These are phyloP conservation scores for Sebastes minor DNA, from an alignment of 2,797 vertebrate species.

Conservation along the genomic window DNA sequence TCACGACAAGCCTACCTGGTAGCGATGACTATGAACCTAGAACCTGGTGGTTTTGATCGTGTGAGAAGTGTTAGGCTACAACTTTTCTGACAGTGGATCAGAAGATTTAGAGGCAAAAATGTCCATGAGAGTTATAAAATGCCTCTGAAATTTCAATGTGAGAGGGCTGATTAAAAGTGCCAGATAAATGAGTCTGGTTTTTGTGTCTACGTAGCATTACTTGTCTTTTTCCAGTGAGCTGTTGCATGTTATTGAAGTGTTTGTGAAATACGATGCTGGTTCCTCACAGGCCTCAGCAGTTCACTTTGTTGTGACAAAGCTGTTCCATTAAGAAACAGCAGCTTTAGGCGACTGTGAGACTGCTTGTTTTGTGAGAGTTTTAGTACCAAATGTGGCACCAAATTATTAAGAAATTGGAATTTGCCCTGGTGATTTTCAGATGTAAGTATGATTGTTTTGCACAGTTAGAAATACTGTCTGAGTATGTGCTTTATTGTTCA, in stretches of 20 bases:
- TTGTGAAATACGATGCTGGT: conserved; percentile 29
- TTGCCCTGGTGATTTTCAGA: not conserved
- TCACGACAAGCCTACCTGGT: no score
- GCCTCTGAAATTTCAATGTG: not conserved
- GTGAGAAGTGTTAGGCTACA: no score
- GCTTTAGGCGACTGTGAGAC: not conserved
- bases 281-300: not conserved
- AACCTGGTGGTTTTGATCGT: no score
- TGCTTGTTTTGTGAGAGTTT: not conserved
- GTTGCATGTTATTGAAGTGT: not conserved
- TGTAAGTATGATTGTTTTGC: not conserved
- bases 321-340: not conserved
- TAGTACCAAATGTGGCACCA: no score
- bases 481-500: not conserved
- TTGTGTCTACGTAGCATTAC: not conserved
- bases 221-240: not conserved
- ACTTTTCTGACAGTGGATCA: not conserved
- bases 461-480: not conserved
- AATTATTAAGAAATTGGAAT: not conserved
- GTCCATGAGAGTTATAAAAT: not conserved
- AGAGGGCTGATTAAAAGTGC: not conserved
- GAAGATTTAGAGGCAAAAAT: not conserved
- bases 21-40: no score
- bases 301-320: conserved; percentile 21
- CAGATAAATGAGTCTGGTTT: not conserved